phyloP scores from a whole-genome alignment of 2,113 vertebrate species.

The Entomyzon cyanotis region DNA sequence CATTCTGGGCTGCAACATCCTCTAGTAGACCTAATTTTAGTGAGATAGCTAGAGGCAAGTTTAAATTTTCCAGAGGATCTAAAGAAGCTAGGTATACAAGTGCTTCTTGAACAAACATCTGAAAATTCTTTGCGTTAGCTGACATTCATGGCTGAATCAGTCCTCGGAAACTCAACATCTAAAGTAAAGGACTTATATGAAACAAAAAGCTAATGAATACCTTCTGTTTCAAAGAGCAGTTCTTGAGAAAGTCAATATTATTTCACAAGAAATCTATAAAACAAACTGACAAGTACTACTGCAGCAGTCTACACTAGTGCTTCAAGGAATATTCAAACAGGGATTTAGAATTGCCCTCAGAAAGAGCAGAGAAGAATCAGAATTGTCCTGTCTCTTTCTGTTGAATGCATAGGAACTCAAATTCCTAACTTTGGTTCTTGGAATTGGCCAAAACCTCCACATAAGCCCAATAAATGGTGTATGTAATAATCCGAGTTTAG shows the following conservation, averaged over 20 bases:
- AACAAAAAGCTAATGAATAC: slow-evolving; percentile 50
- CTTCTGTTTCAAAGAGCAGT: slow-evolving; percentile 26
- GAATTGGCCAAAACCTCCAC: background rate
- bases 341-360: background rate
- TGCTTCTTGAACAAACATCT: background rate
- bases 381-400: background rate
- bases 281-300: slow-evolving; percentile 39
- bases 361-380: background rate
- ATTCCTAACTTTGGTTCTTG: background rate
- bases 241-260: slow-evolving; percentile 56
- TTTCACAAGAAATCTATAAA: slow-evolving; percentile 58
- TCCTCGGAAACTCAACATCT: background rate
- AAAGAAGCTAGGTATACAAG: background rate
- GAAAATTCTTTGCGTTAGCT: background rate
- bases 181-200: background rate
- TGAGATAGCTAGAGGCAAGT: background rate
- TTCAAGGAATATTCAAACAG: background rate
- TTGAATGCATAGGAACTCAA: background rate
- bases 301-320: background rate
- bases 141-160: background rate
- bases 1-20: background rate
- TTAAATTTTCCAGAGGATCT: background rate
- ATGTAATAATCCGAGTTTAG: background rate
- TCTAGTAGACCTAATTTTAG: background rate
- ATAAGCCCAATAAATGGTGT: background rate